Conservation (phyloP, 1,140 invertebrate genomes). For the Archivesica marissinica region DNA sequence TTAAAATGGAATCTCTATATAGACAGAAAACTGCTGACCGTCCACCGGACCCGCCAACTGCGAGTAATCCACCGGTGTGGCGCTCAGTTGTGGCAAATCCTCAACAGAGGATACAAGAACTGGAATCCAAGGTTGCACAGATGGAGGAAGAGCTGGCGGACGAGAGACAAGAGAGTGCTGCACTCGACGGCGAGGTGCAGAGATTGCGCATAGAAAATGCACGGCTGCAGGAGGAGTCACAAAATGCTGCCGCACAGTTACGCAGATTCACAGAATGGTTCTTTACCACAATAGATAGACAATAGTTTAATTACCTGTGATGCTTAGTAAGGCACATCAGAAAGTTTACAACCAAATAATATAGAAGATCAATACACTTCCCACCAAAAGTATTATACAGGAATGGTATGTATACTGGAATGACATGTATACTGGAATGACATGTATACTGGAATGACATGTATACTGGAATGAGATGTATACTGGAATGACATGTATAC, state of each 20-base stretch:
- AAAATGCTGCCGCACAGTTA: constrained; percentile 94
- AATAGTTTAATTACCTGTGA: too few relatives aligned
- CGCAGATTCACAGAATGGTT: constrained; percentile 97
- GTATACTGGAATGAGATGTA: too few relatives aligned
- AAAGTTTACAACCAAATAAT: too few relatives aligned
- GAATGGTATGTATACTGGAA: too few relatives aligned
- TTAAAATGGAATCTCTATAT: constrained; percentile 48
- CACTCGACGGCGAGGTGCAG: constrained; percentile 86
- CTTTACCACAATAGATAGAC: constrained; percentile 92
- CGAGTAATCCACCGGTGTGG: constrained; percentile 84
- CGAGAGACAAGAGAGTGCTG: constrained; percentile 78
- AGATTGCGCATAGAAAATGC: constrained; percentile 93
- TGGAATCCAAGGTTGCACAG: constrained; percentile 78
- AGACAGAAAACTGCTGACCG: constrained; percentile 52
- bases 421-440: too few relatives aligned
- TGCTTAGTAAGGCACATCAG: too few relatives aligned
- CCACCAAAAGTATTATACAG: too few relatives aligned
- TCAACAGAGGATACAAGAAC: constrained; percentile 87
- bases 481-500: too few relatives aligned
- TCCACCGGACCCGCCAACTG: constrained; percentile 42
- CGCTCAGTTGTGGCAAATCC: constrained; percentile 86
- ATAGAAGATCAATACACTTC: too few relatives aligned
- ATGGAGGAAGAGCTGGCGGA: constrained; percentile 77
- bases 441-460: too few relatives aligned
- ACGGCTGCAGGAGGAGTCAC: constrained; percentile 93